Evolutionary conservation across 1,140 invertebrate genomes (phyloP).

Genomic region (Drosophila erecta): DNA sequence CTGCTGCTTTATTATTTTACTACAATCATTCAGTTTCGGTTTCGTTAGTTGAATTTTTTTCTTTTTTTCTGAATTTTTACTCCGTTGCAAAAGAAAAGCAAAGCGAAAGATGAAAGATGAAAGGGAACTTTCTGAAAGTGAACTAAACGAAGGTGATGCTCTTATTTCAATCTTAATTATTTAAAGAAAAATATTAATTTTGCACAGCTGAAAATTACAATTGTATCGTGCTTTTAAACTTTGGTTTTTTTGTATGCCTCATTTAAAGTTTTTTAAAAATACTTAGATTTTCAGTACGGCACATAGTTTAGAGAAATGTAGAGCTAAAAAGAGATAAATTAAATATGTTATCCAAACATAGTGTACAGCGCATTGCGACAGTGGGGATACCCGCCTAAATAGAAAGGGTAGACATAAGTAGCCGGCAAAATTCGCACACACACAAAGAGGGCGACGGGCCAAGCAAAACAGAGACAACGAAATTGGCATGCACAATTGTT

Average conservation of each 20-base stretch:
- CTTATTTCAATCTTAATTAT: background rate
- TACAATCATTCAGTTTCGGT: constrained; percentile 43
- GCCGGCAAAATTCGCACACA: constrained; percentile 22
- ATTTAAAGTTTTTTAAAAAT: background rate
- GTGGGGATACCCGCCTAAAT: background rate
- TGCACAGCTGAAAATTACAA: background rate
- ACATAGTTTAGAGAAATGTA: too few relatives aligned
- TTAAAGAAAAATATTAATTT: background rate
- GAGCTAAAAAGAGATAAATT: too few relatives aligned
- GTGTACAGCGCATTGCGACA: background rate
- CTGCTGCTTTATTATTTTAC: constrained; percentile 21
- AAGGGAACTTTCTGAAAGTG: background rate
- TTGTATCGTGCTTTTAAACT: background rate
- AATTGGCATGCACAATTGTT: constrained; percentile 61
- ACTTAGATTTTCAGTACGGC: too few relatives aligned
- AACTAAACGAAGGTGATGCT: background rate
- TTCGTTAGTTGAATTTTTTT: constrained; percentile 16
- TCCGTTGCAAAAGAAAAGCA: constrained; percentile 5
- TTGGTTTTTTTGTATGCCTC: background rate
- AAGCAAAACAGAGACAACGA: constrained; percentile 37
- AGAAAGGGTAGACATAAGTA: constrained; percentile 36
- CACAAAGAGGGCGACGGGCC: constrained; percentile 6
- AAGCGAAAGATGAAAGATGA: constrained; percentile 3
- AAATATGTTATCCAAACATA: background rate
- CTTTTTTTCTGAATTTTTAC: constrained; percentile 4